Conservation (phyloP, 2,797 vertebrate genomes). For the Sparidentex hasta region DNA sequence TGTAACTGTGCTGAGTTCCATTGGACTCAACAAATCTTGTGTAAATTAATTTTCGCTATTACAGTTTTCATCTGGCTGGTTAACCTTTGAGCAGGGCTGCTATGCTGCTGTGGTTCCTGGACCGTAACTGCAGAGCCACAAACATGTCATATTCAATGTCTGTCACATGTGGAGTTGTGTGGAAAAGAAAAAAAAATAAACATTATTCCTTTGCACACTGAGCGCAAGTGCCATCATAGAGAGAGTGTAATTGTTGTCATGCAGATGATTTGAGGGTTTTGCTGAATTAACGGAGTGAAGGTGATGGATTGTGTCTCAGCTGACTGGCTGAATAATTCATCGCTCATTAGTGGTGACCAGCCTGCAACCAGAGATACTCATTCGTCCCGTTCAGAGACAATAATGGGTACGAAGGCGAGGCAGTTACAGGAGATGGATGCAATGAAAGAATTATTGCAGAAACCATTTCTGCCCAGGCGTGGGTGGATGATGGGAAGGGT, state of each 20-base stretch:
- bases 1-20: no score
- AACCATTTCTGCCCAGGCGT: conserved; percentile 4
- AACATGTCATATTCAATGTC: neutral
- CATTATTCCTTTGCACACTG: neutral
- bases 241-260: neutral
- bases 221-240: neutral
- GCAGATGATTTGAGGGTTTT: neutral
- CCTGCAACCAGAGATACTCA: neutral
- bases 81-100: neutral
- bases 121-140: neutral
- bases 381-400: neutral
- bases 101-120: no score
- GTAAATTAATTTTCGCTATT: neutral
- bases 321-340: conserved; percentile 29
- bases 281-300: neutral
- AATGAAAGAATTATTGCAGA: conserved; percentile 29
- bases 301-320: conserved; percentile 13
- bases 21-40: no score
- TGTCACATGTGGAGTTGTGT: neutral
- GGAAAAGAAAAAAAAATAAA: conserved; percentile 3
- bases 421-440: conserved; percentile 5
- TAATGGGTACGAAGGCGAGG: conserved; percentile 4
- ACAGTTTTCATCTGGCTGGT: neutral
- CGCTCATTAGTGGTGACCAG: conserved; percentile 9
- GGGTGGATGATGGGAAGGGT: conserved; percentile 34